phyloP scores from a whole-genome alignment of 2,888 invertebrate genomes.

The Stegana nigrithorax region DNA sequence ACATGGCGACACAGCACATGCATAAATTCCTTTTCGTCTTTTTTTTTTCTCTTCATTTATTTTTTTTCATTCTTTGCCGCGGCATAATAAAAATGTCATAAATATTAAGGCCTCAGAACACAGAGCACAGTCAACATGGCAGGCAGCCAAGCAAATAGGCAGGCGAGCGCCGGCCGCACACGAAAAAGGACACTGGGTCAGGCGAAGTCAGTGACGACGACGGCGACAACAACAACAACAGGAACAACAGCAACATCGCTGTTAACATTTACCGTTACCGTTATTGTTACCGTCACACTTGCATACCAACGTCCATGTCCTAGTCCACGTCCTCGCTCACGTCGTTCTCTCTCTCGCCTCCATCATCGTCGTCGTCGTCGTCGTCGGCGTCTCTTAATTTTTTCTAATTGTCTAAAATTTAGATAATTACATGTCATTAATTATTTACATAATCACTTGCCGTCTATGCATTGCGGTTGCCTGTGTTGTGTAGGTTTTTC shows the following conservation, averaged over 20 bases:
- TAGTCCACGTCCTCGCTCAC: too few relatives aligned
- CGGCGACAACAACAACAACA: too few relatives aligned
- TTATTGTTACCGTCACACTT: too few relatives aligned
- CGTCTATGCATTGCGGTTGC: conserved; percentile 22
- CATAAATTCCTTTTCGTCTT: conserved; percentile 9
- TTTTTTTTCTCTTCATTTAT: conserved; percentile 1
- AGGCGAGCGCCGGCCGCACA: too few relatives aligned
- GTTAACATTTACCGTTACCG: too few relatives aligned
- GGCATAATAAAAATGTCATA: conserved; percentile 58
- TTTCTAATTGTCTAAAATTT: conserved; percentile 64
- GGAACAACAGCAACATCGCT: too few relatives aligned
- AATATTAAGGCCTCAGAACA: conserved; percentile 34
- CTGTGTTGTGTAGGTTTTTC: too few relatives aligned
- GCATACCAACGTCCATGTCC: too few relatives aligned
- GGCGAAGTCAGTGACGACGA: too few relatives aligned
- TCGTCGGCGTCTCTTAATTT: conserved; percentile 50
- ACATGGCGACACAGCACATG: conserved; percentile 26
- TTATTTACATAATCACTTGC: conserved; percentile 61
- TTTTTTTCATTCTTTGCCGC: conserved; percentile 22
- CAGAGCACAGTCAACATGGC: background rate
- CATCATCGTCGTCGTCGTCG: background rate
- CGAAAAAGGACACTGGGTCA: too few relatives aligned
- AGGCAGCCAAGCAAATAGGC: too few relatives aligned
- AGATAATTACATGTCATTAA: conserved; percentile 64
- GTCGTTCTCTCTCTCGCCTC: too few relatives aligned